Evolutionary conservation across 2,113 vertebrate species (phyloP), one percentile per base, ranked within the genome.

Genomic region (Brachirus orientalis): DNA sequence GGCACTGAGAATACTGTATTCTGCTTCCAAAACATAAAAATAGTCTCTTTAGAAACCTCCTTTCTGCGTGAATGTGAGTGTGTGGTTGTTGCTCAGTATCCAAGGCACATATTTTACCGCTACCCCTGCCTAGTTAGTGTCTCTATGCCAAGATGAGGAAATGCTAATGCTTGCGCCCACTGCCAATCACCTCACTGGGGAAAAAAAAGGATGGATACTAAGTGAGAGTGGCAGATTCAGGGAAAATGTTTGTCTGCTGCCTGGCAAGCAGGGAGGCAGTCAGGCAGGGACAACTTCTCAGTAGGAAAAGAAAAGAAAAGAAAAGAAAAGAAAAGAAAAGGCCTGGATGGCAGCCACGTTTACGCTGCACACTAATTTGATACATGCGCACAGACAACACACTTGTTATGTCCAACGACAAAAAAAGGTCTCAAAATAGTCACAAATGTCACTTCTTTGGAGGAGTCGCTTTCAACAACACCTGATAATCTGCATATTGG

Each of bases 151-250:
- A 85, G 77, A 86, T 67, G 86, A 83, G 86, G 64, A 91, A 91
- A 92, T 93, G 91, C 85, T 90, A 91, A 92, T 91, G 85, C 64
- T 43, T 59, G 73, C 74, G 77, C 72, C 67, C n/a, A 22, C 89
- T 89, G 92, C 88, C 91, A 92, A 89, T 92, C 89, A 92, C 74
- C 77, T 69, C 83, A 35, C 9, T 65, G 59, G 68, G 56, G 68
- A 77, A 78, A 80, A 79, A 35, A 3, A 14, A 51, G 59, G 75
- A 86, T 68, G 71, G 89, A 88, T 71, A 74, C 80, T 91, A 89
- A 92, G 89, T 88, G 86, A 87, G 77, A 84, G 77, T 80, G 92
- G 82, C 91, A 91, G 80, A 84, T 86, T 68, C 82, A 79, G 84
- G 64, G 72, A 86, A 90, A 89, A 87, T 89, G 87, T 91, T 89